Evolutionary conservation across 2,888 invertebrate species (phyloP), one percentile per base, ranked within the genome.

Genomic region (Chymomyza fuscimana): DNA sequence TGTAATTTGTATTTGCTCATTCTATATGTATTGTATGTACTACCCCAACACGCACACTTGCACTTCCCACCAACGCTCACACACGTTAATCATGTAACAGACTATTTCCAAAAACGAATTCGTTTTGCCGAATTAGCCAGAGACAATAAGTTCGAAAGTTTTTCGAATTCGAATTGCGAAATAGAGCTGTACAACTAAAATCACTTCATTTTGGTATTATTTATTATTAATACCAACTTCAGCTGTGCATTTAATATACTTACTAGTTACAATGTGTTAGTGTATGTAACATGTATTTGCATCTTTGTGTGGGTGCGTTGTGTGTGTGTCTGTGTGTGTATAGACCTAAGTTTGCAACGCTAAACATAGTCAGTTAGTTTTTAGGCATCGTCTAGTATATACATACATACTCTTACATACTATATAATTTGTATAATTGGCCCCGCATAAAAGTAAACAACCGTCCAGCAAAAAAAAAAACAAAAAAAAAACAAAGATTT

Each of bases 381-480:
- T 72, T 76, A 81, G 75, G 77, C 84, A 74, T 63, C 15, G 70
- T 59, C 64, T 65, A 56, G 16, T 22, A 65, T 46, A 50, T n/a
- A 19, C 9, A 56, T 32, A 58, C 51, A 62, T 22, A 32, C 32
- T 32, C 7, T 32, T 32, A 32, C 32, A 61, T 12, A n/a, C 15
- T 16, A 16, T 54, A 63, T 56, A 63, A 46, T 62, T 69, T 63
- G 63, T 64, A 65, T 36, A 72, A 75, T 81, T 78, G 83, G 69
- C 87, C 82, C 84, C 73, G 77, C 81, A 82, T 80, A 72, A 75
- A 87, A 86, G 84, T 86, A 72, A 78, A 83, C 67, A 86, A 81
- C 85, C 85, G 85, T 86, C 85, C 85, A 78, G 81, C 76, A 73
- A 72, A 74, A 75, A 79, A 70, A 73, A 46, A 46, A 46, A 10